Evolutionary conservation across 2,888 invertebrate species (phyloP).

Genomic region (Coecobrya sp.): DNA sequence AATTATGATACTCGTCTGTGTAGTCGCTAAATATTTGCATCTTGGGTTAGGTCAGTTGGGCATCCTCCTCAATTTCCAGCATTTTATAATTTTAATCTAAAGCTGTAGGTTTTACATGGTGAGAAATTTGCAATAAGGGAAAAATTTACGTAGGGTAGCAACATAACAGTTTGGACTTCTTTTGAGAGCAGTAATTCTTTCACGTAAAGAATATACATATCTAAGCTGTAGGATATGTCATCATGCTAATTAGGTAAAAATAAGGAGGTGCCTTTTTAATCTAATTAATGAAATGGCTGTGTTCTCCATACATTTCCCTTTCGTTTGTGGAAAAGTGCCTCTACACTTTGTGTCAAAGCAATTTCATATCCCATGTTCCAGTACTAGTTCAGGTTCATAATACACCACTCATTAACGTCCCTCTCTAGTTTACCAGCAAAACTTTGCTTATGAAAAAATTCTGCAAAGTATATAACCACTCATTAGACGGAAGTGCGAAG

Average conservation of each 20-base stretch:
- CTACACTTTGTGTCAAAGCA: not conserved
- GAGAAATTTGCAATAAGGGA: not conserved
- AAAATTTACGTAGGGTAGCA: not conserved
- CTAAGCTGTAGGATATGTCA: not conserved
- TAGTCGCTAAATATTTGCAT: not conserved
- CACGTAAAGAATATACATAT: not conserved
- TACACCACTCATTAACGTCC: too few relatives aligned
- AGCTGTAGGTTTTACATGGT: not conserved
- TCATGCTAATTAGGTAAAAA: constrained; percentile 65
- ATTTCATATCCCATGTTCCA: not conserved
- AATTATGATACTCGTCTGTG: not conserved
- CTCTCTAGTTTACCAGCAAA: too few relatives aligned
- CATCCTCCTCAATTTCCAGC: not conserved
- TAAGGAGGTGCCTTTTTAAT: constrained; percentile 30
- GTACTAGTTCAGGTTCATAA: too few relatives aligned
- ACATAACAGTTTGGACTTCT: not conserved
- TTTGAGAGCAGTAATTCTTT: constrained; percentile 3
- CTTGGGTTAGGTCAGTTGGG: constrained; percentile 35
- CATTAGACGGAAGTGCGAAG: too few relatives aligned
- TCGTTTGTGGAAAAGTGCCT: not conserved
- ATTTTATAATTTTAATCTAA: not conserved
- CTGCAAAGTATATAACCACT: too few relatives aligned
- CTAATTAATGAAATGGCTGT: constrained; percentile 63
- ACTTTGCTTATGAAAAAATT: too few relatives aligned
- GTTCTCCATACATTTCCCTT: not conserved